Percentiles rank a stretch among this genome's conserved stretches.
Conservation (phyloP, 2,888 invertebrate species). For the Leucania comma region DNA sequence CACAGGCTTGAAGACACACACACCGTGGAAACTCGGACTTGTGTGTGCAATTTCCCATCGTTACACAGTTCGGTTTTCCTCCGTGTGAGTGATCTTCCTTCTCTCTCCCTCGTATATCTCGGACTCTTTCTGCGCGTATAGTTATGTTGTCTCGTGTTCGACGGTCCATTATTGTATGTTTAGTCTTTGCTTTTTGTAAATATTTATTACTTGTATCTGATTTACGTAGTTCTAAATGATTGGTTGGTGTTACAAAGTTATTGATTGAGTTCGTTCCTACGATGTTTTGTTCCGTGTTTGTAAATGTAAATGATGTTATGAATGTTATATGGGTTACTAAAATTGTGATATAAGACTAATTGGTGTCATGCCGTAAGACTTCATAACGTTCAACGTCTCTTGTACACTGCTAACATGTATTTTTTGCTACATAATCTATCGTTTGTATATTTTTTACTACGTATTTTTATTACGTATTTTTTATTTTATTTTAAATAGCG, state of each 20-base stretch:
- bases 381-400: neutral
- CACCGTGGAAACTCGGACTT: constrained; percentile 34
- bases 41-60: constrained; percentile 67
- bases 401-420: neutral
- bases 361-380: too few relatives aligned
- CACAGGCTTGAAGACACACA: constrained; percentile 38
- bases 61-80: constrained; percentile 49
- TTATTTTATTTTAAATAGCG: too few relatives aligned
- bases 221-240: constrained; percentile 63
- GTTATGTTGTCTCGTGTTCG: constrained; percentile 74
- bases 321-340: constrained; percentile 10
- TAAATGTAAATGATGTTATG: constrained; percentile 25
- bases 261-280: constrained; percentile 41
- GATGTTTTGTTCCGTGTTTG: constrained; percentile 13
- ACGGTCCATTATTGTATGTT: constrained; percentile 84
- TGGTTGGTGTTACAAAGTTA: constrained; percentile 52
- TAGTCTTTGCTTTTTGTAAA: constrained; percentile 77
- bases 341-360: neutral
- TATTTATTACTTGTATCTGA: constrained; percentile 69
- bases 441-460: too few relatives aligned
- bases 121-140: constrained; percentile 67
- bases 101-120: constrained; percentile 67
- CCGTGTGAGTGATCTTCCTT: constrained; percentile 63
- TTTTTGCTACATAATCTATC: neutral
- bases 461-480: too few relatives aligned